These are phyloP conservation scores for Caretta caretta DNA, from an alignment of 2,113 vertebrate genomes.

Conservation along the genomic window DNA sequence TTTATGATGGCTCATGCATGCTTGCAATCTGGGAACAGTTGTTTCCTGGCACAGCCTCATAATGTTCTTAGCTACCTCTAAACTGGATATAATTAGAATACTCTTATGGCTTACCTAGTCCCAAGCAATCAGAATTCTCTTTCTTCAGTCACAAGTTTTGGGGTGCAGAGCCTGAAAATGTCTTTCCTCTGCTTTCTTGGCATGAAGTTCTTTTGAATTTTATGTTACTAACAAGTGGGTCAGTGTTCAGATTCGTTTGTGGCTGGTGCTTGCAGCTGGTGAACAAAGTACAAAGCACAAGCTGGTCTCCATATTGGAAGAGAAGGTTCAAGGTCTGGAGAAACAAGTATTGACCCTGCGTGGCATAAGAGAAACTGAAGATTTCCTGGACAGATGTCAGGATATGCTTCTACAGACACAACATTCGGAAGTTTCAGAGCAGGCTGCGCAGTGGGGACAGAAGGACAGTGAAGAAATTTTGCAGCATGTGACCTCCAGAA, in stretches of 20 bases:
- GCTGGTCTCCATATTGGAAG: no score
- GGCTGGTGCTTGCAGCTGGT: neutral
- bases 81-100: neutral
- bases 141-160: neutral
- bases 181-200: neutral
- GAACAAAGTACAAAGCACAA: neutral
- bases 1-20: neutral
- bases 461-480: no score
- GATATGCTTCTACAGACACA: no score
- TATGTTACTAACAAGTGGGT: neutral
- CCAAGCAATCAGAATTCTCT: neutral
- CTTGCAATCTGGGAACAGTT: neutral
- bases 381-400: no score
- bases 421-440: no score
- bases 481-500: no score
- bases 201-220: neutral
- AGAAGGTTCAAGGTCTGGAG: no score
- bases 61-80: neutral
- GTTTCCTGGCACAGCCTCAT: neutral
- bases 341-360: no score
- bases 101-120: neutral
- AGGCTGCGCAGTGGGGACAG: no score
- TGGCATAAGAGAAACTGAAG: no score
- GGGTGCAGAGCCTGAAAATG: neutral
- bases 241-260: neutral